These are phyloP conservation scores for Xanthorhoe designata DNA, from an alignment of 2,888 invertebrate genomes.

Conservation along the genomic window DNA sequence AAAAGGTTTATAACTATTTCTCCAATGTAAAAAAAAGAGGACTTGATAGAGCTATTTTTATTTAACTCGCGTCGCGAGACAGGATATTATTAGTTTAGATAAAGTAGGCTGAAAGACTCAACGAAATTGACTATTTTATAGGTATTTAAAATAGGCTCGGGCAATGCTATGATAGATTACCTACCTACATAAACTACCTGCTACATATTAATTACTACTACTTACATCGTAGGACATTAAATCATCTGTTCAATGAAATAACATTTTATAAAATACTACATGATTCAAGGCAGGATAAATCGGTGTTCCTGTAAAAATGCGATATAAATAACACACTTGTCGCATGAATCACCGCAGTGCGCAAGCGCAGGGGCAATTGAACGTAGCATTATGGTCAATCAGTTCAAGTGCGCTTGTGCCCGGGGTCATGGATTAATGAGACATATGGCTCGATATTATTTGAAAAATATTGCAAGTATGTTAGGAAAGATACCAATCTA, in stretches of 20 bases:
- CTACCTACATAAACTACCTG: no score
- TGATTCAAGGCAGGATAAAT: slow-evolving; percentile 27
- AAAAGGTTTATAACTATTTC: neutral
- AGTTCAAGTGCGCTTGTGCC: slow-evolving; percentile 73
- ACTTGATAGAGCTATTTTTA: no score
- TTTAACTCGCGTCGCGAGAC: no score
- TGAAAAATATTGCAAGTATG: slow-evolving; percentile 3
- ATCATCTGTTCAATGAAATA: neutral
- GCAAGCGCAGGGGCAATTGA: slow-evolving; percentile 58
- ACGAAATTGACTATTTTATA: no score
- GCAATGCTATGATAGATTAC: no score
- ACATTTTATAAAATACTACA: slow-evolving; percentile 6
- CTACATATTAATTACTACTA: neutral
- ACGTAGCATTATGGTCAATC: slow-evolving; percentile 71
- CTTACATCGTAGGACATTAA: no score
- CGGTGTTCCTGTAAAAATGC: slow-evolving; percentile 35
- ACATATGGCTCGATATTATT: slow-evolving; percentile 22
- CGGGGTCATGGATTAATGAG: slow-evolving; percentile 62
- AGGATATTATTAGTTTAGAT: no score
- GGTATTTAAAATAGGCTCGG: no score
- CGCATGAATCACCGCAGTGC: slow-evolving; percentile 54
- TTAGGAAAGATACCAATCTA: neutral
- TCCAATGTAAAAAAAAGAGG: no score
- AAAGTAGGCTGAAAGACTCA: no score
- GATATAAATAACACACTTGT: slow-evolving; percentile 39